Evolutionary conservation across 1,140 invertebrate species (phyloP).

Genomic region (Drosophila grimshawi): DNA sequence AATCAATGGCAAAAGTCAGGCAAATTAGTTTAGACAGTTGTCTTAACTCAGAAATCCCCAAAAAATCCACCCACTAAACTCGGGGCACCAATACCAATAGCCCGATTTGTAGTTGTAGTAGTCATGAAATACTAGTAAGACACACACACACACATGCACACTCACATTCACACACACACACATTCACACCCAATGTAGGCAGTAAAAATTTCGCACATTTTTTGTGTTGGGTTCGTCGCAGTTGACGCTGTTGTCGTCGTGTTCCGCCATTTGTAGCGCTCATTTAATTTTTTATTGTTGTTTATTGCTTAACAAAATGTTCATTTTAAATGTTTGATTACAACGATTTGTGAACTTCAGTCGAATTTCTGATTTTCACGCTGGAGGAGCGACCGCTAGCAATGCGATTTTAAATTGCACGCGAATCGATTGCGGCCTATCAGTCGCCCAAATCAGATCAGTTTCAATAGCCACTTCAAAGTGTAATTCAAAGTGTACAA

Average conservation of each 20-base stretch:
- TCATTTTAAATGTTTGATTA: constrained; percentile 84
- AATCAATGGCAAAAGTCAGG: constrained; percentile 37
- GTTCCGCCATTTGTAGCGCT: constrained; percentile 79
- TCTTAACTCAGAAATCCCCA: constrained; percentile 8
- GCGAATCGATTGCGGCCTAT: constrained; percentile 51
- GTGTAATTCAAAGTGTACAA: background rate
- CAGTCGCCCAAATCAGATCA: constrained; percentile 34
- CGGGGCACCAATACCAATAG: constrained; percentile 37
- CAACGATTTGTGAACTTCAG: constrained; percentile 83
- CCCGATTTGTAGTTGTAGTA: constrained; percentile 1
- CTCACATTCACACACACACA: constrained; percentile 5
- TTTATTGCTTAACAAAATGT: constrained; percentile 78
- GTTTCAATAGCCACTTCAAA: constrained; percentile 22
- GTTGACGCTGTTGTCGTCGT: constrained; percentile 47
- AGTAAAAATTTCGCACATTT: constrained; percentile 69
- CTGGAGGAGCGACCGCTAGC: constrained; percentile 65
- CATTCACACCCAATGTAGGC: constrained; percentile 43
- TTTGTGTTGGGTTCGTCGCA: constrained; percentile 14
- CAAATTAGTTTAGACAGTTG: constrained; percentile 33
- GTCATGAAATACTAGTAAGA: constrained; percentile 24
- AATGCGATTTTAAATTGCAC: constrained; percentile 68
- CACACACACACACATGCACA: constrained; percentile 6
- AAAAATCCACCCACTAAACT: constrained; percentile 11
- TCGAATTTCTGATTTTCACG: constrained; percentile 81
- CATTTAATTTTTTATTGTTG: constrained; percentile 82